A percentile compares a stretch with the other conserved stretches of the same genome.
Conservation (phyloP, 2,888 invertebrate genomes). For the Mongoloraphidia duomilia region DNA sequence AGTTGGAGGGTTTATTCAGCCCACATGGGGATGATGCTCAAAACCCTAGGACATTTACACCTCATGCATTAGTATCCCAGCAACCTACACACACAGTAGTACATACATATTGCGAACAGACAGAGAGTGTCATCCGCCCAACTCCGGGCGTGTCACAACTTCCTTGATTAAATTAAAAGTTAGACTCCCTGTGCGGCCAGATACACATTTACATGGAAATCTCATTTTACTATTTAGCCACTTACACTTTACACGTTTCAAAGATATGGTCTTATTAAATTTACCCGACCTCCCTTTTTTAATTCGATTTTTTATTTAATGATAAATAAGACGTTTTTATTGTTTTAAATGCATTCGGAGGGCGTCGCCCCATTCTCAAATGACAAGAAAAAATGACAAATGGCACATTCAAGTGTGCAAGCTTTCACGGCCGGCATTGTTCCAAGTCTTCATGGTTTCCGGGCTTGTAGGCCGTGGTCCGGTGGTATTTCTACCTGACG, state of each 20-base stretch:
- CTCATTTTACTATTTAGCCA: constrained; percentile 29
- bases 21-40: background rate
- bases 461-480: no score
- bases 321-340: no score
- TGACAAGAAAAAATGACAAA: no score
- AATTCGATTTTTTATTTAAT: no score
- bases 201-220: constrained; percentile 26
- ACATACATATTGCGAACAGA: background rate
- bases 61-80: constrained; percentile 27
- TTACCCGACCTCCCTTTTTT: no score
- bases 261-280: no score
- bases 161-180: constrained; percentile 38
- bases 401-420: no score
- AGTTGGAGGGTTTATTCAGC: constrained; percentile 1
- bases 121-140: background rate
- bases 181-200: constrained; percentile 19
- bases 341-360: no score
- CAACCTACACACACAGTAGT: constrained; percentile 4
- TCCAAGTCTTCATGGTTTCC: no score
- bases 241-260: constrained; percentile 16
- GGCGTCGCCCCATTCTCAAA: no score
- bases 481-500: no score
- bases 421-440: no score
- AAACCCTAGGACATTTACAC: constrained; percentile 28
- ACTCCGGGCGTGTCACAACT: constrained; percentile 20